Percentiles rank a stretch among this genome's conserved stretches.
Evolutionary conservation across 2,113 vertebrate genomes (phyloP).

Genomic region (Melanocharis versteri): DNA sequence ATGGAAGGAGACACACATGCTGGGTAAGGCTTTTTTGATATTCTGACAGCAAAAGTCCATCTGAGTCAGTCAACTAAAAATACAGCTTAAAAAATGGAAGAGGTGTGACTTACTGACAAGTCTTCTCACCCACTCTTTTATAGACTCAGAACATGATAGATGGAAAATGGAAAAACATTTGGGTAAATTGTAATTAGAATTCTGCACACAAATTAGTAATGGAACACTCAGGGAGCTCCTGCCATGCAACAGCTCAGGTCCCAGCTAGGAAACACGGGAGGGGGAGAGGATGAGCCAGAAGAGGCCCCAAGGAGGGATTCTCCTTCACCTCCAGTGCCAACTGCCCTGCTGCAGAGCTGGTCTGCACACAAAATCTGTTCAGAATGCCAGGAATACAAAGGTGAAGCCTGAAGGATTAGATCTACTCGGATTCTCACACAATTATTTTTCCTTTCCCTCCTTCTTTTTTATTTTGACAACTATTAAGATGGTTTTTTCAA

Average conservation of each 20-base stretch:
- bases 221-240: not conserved
- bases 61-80: slow-evolving; percentile 68
- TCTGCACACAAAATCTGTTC: not conserved
- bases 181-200: slow-evolving; percentile 58
- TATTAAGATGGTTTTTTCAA: not conserved
- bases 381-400: not conserved
- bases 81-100: slow-evolving; percentile 50
- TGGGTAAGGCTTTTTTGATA: slow-evolving; percentile 17
- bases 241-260: not conserved
- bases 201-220: slow-evolving; percentile 41
- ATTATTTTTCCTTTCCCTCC: not conserved
- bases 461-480: not conserved
- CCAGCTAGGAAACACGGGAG: not conserved
- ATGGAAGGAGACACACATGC: not conserved
- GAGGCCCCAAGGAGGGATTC: not conserved
- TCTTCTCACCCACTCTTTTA: slow-evolving; percentile 60
- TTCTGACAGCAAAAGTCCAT: slow-evolving; percentile 59
- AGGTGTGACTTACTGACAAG: slow-evolving; percentile 69
- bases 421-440: not conserved
- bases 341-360: not conserved
- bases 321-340: not conserved
- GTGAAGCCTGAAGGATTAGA: not conserved
- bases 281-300: not conserved
- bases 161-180: slow-evolving; percentile 64
- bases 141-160: slow-evolving; percentile 60